These are phyloP conservation scores for Leptatherina wallacei DNA, from an alignment of 2,797 vertebrate species.

Conservation along the genomic window DNA sequence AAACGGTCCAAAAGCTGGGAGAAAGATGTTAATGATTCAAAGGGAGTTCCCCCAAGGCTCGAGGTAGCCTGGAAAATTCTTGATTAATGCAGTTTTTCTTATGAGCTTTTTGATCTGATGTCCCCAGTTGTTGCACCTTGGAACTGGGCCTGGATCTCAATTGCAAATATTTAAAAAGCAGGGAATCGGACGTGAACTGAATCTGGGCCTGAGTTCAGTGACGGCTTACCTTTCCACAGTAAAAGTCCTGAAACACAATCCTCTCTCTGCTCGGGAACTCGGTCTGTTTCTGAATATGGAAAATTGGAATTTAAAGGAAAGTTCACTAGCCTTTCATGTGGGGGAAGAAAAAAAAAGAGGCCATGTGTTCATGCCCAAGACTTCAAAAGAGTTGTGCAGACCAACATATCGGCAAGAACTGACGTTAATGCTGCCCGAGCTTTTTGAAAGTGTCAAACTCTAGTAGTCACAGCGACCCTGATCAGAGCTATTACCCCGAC, in stretches of 20 bases:
- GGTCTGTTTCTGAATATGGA: conserved; percentile 5
- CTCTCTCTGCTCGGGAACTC: neutral
- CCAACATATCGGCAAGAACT: conserved; percentile 18
- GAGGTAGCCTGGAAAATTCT: conserved; percentile 36
- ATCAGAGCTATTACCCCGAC: conserved; percentile 2
- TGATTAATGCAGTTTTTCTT: conserved; percentile 56
- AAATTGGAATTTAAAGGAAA: neutral
- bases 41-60: conserved; percentile 24
- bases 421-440: conserved; percentile 7
- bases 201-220: neutral
- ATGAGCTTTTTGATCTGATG: conserved; percentile 43
- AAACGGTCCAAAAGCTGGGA: conserved; percentile 41
- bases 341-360: neutral
- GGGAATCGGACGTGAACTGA: conserved; percentile 9
- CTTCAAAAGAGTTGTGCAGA: conserved; percentile 10
- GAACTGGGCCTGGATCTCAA: conserved; percentile 19
- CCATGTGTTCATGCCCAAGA: conserved; percentile 16
- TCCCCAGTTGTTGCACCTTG: conserved; percentile 46
- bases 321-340: neutral
- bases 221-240: neutral
- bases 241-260: conserved; percentile 14
- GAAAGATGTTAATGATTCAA: conserved; percentile 35
- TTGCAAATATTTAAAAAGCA: conserved; percentile 35
- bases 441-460: neutral
- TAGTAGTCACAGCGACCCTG: conserved; percentile 12